Conservation (phyloP, 1,140 invertebrate species). For the Ceratina japonica region DNA sequence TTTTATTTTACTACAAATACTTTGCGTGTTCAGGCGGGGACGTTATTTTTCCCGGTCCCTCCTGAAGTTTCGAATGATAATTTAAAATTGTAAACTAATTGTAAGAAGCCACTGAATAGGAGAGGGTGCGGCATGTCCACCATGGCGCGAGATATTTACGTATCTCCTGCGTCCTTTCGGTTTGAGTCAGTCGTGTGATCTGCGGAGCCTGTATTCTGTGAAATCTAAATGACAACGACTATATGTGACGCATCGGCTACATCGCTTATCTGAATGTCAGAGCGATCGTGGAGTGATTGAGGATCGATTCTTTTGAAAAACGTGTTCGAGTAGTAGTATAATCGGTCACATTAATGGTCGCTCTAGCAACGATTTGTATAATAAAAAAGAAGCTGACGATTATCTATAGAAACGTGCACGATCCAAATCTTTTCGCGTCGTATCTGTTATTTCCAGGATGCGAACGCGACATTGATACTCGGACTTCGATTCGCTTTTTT, state of each 20-base stretch:
- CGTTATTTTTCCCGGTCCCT: not conserved
- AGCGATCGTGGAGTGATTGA: constrained; percentile 62
- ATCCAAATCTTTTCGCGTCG: not conserved
- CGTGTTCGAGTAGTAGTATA: constrained; percentile 47
- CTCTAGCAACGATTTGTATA: not conserved
- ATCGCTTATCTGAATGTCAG: constrained; percentile 60
- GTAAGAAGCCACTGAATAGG: constrained; percentile 6
- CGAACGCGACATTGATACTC: too few relatives aligned
- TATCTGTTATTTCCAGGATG: too few relatives aligned
- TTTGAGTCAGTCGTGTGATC: constrained; percentile 58
- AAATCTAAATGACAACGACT: constrained; percentile 61
- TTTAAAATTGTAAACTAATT: too few relatives aligned
- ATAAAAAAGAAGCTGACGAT: not conserved
- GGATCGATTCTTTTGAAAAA: constrained; percentile 45
- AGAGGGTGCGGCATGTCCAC: constrained; percentile 59
- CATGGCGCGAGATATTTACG: constrained; percentile 27
- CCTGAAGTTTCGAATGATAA: too few relatives aligned
- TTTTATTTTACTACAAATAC: constrained; percentile 6
- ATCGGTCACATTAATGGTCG: constrained; percentile 57
- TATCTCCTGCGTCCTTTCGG: constrained; percentile 45
- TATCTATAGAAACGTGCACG: not conserved
- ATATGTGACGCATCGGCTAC: constrained; percentile 60
- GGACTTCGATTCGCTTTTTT: not conserved
- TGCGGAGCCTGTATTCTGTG: constrained; percentile 60
- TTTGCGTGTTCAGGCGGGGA: not conserved